Conservation (phyloP, 2,797 vertebrate species). For the Bufotes viridis region DNA sequence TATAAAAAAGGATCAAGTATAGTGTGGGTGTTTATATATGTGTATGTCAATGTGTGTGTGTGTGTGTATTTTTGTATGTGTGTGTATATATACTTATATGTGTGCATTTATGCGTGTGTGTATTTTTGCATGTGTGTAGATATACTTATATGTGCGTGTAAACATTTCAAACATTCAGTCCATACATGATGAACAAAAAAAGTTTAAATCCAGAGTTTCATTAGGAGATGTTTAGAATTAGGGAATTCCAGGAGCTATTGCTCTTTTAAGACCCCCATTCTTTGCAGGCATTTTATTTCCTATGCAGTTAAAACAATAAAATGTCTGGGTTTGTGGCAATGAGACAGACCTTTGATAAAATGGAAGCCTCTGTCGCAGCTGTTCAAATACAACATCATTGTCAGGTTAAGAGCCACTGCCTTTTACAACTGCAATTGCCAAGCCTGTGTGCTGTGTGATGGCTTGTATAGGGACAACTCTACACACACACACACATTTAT, state of each 20-base stretch:
- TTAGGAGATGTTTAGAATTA: slow-evolving; percentile 44
- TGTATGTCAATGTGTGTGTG: too few relatives aligned
- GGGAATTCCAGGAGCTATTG: slow-evolving; percentile 55
- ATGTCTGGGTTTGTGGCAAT: slow-evolving; percentile 77
- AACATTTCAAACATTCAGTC: not conserved
- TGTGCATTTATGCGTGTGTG: too few relatives aligned
- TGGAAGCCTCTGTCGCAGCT: slow-evolving; percentile 80
- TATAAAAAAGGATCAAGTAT: not conserved
- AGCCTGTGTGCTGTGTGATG: slow-evolving; percentile 62
- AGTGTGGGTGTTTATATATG: too few relatives aligned
- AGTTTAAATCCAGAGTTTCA: slow-evolving; percentile 26
- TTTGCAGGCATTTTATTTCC: slow-evolving; percentile 57
- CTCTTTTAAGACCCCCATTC: slow-evolving; percentile 49
- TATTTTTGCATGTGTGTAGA: too few relatives aligned
- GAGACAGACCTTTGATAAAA: slow-evolving; percentile 79
- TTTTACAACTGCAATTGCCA: slow-evolving; percentile 71
- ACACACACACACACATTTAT: not conserved
- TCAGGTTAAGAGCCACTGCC: slow-evolving; percentile 80
- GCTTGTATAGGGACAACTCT: slow-evolving; percentile 31
- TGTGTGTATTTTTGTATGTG: too few relatives aligned
- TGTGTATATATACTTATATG: too few relatives aligned
- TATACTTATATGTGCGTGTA: not conserved
- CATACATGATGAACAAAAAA: not conserved
- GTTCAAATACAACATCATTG: slow-evolving; percentile 88
- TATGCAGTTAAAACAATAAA: slow-evolving; percentile 74